Evolutionary conservation across 2,888 invertebrate genomes (phyloP).

Genomic region (Anagyrus pseudococci): DNA sequence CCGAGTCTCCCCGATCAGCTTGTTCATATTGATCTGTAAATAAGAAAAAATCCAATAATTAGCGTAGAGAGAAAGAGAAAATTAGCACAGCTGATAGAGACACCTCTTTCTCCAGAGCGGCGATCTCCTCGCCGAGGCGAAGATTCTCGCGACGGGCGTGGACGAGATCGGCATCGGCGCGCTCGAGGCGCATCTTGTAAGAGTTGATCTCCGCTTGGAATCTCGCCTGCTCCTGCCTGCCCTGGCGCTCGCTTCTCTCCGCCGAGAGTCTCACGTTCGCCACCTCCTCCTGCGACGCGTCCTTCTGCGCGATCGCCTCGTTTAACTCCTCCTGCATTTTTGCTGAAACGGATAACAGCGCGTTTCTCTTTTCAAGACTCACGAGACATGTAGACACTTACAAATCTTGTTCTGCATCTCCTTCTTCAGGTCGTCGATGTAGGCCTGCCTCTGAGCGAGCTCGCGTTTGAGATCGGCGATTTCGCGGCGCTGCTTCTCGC

Average conservation of each 20-base stretch:
- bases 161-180: slow-evolving; percentile 81
- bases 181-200: slow-evolving; percentile 72
- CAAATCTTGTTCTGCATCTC: slow-evolving; percentile 74
- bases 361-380: too few relatives aligned
- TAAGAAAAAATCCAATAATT: background rate
- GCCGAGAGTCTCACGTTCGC: slow-evolving; percentile 68
- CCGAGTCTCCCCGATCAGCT: slow-evolving; percentile 31
- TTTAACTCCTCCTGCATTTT: slow-evolving; percentile 79
- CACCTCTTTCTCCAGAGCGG: slow-evolving; percentile 83
- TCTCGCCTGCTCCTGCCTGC: slow-evolving; percentile 77
- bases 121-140: slow-evolving; percentile 78
- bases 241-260: slow-evolving; percentile 78
- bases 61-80: background rate
- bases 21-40: slow-evolving; percentile 55
- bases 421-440: slow-evolving; percentile 80
- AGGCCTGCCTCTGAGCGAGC: slow-evolving; percentile 74
- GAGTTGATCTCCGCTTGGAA: slow-evolving; percentile 75
- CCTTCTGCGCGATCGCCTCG: slow-evolving; percentile 78
- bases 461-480: slow-evolving; percentile 81
- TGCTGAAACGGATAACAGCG: too few relatives aligned
- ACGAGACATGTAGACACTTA: slow-evolving; percentile 8
- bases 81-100: too few relatives aligned
- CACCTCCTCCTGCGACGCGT: slow-evolving; percentile 81
- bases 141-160: slow-evolving; percentile 83
- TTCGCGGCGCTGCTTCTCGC: slow-evolving; percentile 80